Percentiles rank a stretch among this genome's conserved stretches.
Conservation (phyloP, 2,797 vertebrate genomes). For the Rhinoraja longicauda region DNA sequence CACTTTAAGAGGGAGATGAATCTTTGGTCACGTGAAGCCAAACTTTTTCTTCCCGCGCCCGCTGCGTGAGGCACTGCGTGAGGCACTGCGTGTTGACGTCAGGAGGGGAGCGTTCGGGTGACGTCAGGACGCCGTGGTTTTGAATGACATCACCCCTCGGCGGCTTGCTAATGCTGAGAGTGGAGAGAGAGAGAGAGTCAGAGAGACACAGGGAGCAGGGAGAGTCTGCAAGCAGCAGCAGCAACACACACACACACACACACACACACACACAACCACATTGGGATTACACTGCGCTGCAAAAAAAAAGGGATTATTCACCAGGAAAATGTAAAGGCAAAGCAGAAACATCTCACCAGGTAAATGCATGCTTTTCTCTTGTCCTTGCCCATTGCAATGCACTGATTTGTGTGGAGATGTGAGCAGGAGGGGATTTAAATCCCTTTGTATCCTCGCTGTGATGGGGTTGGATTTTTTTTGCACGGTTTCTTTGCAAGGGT, state of each 20-base stretch:
- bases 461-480: not conserved
- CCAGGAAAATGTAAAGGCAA: constrained; percentile 36
- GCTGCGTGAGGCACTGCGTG: too few species aligned
- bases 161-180: constrained; percentile 15
- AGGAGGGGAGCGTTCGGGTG: not conserved
- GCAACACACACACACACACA: too few species aligned
- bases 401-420: not conserved
- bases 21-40: not conserved
- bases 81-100: not conserved
- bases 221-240: constrained; percentile 14
- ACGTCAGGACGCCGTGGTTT: constrained; percentile 21
- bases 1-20: too few species aligned
- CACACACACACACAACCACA: not conserved
- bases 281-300: constrained; percentile 34
- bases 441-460: constrained; percentile 27
- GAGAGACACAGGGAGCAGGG: not conserved
- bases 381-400: not conserved
- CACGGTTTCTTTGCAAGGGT: not conserved
- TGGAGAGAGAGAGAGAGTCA: not conserved
- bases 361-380: not conserved
- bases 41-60: not conserved
- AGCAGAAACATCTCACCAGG: constrained; percentile 12
- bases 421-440: constrained; percentile 2
- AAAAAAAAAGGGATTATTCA: constrained; percentile 36
- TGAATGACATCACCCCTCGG: constrained; percentile 34